Base-by-base conservation (phyloP, 1,140 invertebrate genomes). In the Aphelenchoides avenae region DNA sequence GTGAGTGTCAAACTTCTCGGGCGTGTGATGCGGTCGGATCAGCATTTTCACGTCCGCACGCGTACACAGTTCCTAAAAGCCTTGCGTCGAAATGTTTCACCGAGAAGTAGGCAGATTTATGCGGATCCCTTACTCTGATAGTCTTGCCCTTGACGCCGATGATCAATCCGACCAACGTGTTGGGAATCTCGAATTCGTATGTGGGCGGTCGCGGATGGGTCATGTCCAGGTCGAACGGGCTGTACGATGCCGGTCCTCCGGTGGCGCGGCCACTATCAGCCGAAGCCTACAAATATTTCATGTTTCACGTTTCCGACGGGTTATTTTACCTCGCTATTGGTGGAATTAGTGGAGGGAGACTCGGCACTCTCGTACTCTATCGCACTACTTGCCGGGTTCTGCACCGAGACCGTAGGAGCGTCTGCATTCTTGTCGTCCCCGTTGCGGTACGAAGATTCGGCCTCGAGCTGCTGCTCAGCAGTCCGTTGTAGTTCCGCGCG, bases 101-200 rank as follows among this genome's bases (percentile, higher is more conserved):
- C 42, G 18, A 41, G 13, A 61, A 58, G 6, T 54, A 5, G 13
- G 6, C 24, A 52, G 6, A 24, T 9, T 7, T 9, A 29, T 6
- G 18, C 9, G 1, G 11, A 33, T 0, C 29, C 7, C 11, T 2
- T 50, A 76, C 73, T 56, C 59, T 64, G 22, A 75, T 75, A 6
- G 73, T 75, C 51, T 77, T 75, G 4, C 73, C 73, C 18, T 70
- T 58, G 22, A 77, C 51, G 11, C 73, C 73, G 43, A 75, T 75
- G 27, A 75, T 75, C 7, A 75, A 51, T n/a, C 73, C 73, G 48
- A 75, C 73, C 36, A 75, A 56, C 30, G 70, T 73, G 58, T 75
- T 75, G 18, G 75, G 75, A 34, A 75, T 68, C 43, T 75, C 73
- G 49, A 75, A 75, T 44, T 75, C 73, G 58, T 75, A 75, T 50